These are phyloP conservation scores for Zaprionus africanus DNA, from an alignment of 1,140 invertebrate species.

Conservation along the genomic window DNA sequence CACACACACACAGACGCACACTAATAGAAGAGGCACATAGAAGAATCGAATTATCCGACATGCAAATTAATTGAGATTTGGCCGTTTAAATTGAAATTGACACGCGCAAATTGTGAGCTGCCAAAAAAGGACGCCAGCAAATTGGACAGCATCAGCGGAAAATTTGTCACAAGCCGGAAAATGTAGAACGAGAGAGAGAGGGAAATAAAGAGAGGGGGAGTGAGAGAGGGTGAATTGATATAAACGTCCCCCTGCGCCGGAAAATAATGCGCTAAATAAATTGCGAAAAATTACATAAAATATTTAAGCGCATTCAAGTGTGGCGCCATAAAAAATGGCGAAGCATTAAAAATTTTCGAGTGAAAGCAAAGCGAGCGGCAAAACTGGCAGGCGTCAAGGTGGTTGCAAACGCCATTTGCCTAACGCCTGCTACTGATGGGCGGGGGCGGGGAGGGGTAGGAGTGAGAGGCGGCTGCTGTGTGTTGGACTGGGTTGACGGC, in stretches of 20 bases:
- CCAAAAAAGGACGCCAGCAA: conserved; percentile 29
- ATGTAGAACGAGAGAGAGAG: neutral
- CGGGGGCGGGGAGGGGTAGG: neutral
- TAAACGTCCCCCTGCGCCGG: conserved; percentile 58
- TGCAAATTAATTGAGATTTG: conserved; percentile 71
- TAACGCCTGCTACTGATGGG: neutral
- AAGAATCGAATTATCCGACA: conserved; percentile 66
- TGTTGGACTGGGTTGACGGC: conserved; percentile 32
- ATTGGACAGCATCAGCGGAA: conserved; percentile 13
- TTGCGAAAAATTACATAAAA: conserved; percentile 83
- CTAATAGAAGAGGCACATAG: neutral
- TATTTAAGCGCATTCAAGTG: conserved; percentile 82
- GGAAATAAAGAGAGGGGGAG: neutral
- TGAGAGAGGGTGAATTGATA: conserved; percentile 61
- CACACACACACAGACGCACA: neutral
- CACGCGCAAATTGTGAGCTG: conserved; percentile 43
- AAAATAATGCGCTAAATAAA: conserved; percentile 82
- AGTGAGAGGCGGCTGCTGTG: conserved; percentile 10
- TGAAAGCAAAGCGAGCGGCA: conserved; percentile 76
- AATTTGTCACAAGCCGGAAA: conserved; percentile 28
- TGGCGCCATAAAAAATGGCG: conserved; percentile 78
- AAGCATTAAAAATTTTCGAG: conserved; percentile 74
- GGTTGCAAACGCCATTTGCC: conserved; percentile 50
- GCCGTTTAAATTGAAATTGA: conserved; percentile 69
- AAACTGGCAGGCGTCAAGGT: conserved; percentile 53